These are phyloP conservation scores for Neosilurus mollespiculum DNA, from an alignment of 2,797 vertebrate genomes.

Conservation along the genomic window DNA sequence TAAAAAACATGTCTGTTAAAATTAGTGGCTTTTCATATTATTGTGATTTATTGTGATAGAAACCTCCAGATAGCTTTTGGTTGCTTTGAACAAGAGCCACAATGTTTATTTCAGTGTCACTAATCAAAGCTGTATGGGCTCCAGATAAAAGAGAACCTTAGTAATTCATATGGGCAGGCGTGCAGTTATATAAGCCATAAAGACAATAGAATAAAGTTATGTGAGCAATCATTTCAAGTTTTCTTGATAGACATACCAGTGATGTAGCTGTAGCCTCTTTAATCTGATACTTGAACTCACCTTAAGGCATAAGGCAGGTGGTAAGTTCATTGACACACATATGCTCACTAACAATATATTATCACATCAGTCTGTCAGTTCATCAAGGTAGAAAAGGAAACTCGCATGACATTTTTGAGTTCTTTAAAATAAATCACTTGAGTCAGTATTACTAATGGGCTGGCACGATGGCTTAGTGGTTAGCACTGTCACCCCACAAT, in stretches of 20 bases:
- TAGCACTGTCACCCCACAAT: no score
- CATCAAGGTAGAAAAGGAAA: not conserved
- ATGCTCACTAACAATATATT: not conserved
- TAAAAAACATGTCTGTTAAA: no score
- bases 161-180: not conserved
- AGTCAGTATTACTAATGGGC: not conserved
- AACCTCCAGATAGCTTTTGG: not conserved
- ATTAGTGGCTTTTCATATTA: not conserved
- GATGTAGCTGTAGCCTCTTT: conserved; percentile 18
- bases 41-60: not conserved
- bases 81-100: not conserved
- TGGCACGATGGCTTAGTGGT: no score
- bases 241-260: not conserved
- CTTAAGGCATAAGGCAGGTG: not conserved
- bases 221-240: not conserved
- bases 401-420: not conserved
- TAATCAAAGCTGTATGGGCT: not conserved
- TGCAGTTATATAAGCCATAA: not conserved
- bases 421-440: not conserved
- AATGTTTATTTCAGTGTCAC: not conserved
- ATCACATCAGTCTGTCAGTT: not conserved
- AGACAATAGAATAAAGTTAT: not conserved
- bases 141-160: not conserved
- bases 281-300: conserved; percentile 7
- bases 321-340: not conserved